phyloP scores from a whole-genome alignment of 2,888 invertebrate species.

The Azorinus chamasolen region DNA sequence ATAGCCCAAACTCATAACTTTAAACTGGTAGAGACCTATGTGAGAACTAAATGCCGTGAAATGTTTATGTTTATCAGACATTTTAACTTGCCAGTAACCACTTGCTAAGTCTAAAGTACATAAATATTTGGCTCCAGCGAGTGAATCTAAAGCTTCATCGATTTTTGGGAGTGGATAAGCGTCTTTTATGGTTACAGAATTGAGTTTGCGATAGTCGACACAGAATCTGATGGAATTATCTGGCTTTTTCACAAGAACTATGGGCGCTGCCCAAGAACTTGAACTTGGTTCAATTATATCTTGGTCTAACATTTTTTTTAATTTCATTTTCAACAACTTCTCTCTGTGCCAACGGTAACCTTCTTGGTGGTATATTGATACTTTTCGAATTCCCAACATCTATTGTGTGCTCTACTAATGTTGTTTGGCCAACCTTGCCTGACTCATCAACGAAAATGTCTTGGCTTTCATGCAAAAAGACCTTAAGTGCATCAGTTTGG shows the following conservation, averaged over 20 bases:
- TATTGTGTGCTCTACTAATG: constrained; percentile 43
- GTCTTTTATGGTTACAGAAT: constrained; percentile 47
- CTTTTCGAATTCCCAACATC: constrained; percentile 44
- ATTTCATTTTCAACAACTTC: constrained; percentile 42
- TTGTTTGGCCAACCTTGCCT: constrained; percentile 19
- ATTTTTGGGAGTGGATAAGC: constrained; percentile 46
- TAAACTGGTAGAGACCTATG: constrained; percentile 39
- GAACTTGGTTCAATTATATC: constrained; percentile 46
- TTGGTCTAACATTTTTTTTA: constrained; percentile 30
- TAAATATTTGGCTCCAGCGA: constrained; percentile 42
- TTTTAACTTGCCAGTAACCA: constrained; percentile 56
- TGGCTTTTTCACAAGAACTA: constrained; percentile 36
- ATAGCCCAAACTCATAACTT: too few relatives aligned
- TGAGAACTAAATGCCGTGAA: constrained; percentile 41
- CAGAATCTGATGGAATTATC: constrained; percentile 39
- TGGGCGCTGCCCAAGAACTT: constrained; percentile 47
- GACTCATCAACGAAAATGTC: constrained; percentile 20
- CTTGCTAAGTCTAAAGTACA: constrained; percentile 44
- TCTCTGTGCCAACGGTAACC: constrained; percentile 35
- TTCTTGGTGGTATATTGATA: constrained; percentile 44
- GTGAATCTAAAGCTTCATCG: constrained; percentile 36
- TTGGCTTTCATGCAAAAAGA: constrained; percentile 25
- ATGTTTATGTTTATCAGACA: constrained; percentile 23
- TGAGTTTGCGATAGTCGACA: constrained; percentile 39
- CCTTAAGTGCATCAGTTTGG: constrained; percentile 12